Percentiles rank a stretch among this genome's conserved stretches.
Evolutionary conservation across 35 echinoderm and acorn worm species (phyloP).

Genomic region (Holothuria glaberrima): DNA sequence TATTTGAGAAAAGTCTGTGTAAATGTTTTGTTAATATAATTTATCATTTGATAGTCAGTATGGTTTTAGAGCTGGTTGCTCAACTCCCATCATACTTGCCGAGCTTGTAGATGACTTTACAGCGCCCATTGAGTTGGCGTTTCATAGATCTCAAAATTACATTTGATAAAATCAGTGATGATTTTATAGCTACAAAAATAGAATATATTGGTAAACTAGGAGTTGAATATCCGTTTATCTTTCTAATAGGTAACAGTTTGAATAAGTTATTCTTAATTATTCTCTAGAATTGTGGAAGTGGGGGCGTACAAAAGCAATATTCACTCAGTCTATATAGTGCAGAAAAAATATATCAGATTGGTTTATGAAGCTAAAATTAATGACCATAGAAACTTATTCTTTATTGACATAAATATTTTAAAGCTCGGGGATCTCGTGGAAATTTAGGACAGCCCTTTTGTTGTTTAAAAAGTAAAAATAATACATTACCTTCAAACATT

Average conservation of each 20-base stretch:
- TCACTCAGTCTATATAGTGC: too few relatives aligned
- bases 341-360: too few relatives aligned
- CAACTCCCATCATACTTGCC: neutral
- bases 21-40: neutral
- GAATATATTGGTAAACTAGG: neutral
- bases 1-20: conserved; percentile 8
- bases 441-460: too few relatives aligned
- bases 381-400: too few relatives aligned
- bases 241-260: neutral
- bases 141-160: neutral
- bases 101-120: conserved; percentile 7
- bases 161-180: neutral
- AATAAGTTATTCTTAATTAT: too few relatives aligned
- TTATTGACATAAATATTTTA: too few relatives aligned
- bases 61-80: neutral
- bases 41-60: neutral
- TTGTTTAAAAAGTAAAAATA: too few relatives aligned
- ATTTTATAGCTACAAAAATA: neutral
- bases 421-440: too few relatives aligned
- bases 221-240: neutral
- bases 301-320: too few relatives aligned
- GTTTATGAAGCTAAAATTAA: too few relatives aligned
- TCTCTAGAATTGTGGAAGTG: too few relatives aligned
- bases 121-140: neutral
- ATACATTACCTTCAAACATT: too few relatives aligned